Evolutionary conservation across 2,797 vertebrate genomes (phyloP), one percentile per base, ranked within the genome.

Genomic region (Lacerta bilineata): DNA sequence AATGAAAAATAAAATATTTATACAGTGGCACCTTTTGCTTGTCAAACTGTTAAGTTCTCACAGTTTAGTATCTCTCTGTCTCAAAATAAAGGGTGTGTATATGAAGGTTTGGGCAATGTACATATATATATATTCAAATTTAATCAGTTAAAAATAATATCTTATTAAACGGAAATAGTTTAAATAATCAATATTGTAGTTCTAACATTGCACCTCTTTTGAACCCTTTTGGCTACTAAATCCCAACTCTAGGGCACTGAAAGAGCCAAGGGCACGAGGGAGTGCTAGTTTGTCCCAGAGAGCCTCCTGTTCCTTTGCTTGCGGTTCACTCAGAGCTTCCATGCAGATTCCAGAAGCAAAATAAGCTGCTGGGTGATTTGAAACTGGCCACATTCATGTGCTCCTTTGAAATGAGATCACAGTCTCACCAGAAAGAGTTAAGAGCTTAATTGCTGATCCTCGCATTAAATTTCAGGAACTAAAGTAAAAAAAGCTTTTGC

Each of bases 391-490:
- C 11, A 17, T 50, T 18, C 20, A 27, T 29, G 8, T 66, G 17
- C 39, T 78, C n/a, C 71, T 77, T 50, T 77, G 80, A 68, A 88
- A 78, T 64, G 50, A 69, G 80, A 68, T 39, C n/a, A 33, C 80
- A n/a, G 33, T 69, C 68, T 25, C 43, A 78, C 33, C 23, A n/a
- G 75, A 55, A 83, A 76, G 74, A 69, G 9, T 29, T 88, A 29
- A 55, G 72, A 46, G 5, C 11, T 88, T 25, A 84, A 7, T 79
- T 84, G 17, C n/a, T 66, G 43, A n/a, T 27, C 33, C 13, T 1
- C 8, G 8, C 71, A 10, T 83, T 29, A 86, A 27, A 78, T 66
- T 84, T 76, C 50, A 41, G 66, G 25, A 69, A 41, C 46, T 25
- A 61, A 78, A 83, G 43, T 25, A 69, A 50, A 88, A 83, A 66